Evolutionary conservation across 2,113 vertebrate species (phyloP).

Genomic region (Syngnathoides biaculeatus): DNA sequence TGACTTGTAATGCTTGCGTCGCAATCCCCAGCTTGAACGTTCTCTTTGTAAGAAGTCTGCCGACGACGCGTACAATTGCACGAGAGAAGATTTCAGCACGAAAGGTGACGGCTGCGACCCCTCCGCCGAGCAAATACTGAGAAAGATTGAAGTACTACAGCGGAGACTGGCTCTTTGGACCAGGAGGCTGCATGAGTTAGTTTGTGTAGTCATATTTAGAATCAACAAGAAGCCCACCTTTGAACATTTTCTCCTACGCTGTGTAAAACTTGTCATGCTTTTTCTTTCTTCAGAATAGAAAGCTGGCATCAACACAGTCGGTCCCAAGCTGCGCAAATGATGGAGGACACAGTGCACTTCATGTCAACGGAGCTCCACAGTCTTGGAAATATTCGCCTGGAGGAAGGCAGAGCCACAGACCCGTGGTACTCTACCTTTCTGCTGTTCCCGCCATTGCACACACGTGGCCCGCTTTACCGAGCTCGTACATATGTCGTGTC

Average conservation of each 20-base stretch:
- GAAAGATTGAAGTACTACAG: constrained; percentile 72
- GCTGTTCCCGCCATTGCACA: not conserved
- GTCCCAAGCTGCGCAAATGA: constrained; percentile 63
- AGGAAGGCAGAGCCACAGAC: constrained; percentile 76
- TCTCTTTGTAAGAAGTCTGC: constrained; percentile 60
- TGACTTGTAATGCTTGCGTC: not conserved
- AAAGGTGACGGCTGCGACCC: constrained; percentile 33
- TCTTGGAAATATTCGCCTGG: constrained; percentile 81
- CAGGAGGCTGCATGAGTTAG: constrained; percentile 73
- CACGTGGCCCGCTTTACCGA: not conserved
- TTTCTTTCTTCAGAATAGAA: constrained; percentile 66
- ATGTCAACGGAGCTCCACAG: constrained; percentile 79
- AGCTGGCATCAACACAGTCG: constrained; percentile 61
- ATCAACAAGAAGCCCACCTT: constrained; percentile 5
- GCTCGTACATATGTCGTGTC: not conserved
- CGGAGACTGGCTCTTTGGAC: constrained; percentile 71
- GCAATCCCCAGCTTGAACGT: constrained; percentile 68
- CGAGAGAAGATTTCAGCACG: constrained; percentile 34
- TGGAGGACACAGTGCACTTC: constrained; percentile 69
- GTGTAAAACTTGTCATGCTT: not conserved
- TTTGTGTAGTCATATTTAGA: constrained; percentile 21
- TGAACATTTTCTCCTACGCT: not conserved
- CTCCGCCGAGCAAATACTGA: constrained; percentile 55
- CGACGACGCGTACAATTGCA: constrained; percentile 17
- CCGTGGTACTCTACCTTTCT: constrained; percentile 64